These are phyloP conservation scores for Cyanoliseus patagonus DNA, from an alignment of 2,113 vertebrate species.

Conservation along the genomic window DNA sequence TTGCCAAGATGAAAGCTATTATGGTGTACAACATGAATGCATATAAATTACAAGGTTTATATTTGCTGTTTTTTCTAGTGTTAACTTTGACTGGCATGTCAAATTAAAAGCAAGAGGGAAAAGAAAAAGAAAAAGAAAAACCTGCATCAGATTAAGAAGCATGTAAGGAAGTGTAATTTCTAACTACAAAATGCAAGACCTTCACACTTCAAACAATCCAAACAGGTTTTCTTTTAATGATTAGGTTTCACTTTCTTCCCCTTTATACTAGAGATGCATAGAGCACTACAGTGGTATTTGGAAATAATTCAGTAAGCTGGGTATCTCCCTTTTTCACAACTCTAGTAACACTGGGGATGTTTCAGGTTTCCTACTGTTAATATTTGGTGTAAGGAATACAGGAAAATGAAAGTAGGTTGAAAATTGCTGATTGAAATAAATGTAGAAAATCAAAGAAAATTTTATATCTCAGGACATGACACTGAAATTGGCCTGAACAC, in stretches of 20 bases:
- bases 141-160: conserved; percentile 23
- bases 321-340: conserved; percentile 35
- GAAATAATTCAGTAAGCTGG: conserved; percentile 13
- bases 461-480: not conserved
- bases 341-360: not conserved
- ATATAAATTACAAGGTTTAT: not conserved
- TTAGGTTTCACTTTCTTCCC: conserved; percentile 6
- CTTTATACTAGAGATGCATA: not conserved
- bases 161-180: not conserved
- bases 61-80: conserved; percentile 45
- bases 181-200: conserved; percentile 29
- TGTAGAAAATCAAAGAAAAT: not conserved
- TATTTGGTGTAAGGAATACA: not conserved
- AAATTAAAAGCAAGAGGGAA: conserved; percentile 41
- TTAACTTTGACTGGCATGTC: conserved; percentile 34
- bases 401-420: not conserved
- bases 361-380: conserved; percentile 37
- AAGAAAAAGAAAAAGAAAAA: not conserved
- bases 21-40: not conserved
- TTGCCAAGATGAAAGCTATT: conserved; percentile 33
- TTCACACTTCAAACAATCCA: conserved; percentile 32
- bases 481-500: not conserved
- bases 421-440: not conserved
- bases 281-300: not conserved
- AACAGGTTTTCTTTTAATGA: conserved; percentile 64